phyloP scores from a whole-genome alignment of 2,797 vertebrate species.

The Anniella stebbinsi region DNA sequence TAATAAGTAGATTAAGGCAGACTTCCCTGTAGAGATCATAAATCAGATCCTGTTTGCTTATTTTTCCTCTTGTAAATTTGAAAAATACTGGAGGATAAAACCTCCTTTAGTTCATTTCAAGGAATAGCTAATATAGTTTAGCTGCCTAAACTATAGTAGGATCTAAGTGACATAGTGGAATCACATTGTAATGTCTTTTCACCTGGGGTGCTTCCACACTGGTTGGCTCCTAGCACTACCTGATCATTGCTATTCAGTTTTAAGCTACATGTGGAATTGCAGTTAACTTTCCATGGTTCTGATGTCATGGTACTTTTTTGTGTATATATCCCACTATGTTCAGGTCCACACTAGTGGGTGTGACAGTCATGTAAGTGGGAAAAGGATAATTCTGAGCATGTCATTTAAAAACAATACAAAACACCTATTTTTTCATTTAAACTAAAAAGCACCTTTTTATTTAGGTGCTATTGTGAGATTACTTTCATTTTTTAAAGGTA shows the following conservation, averaged over 20 bases:
- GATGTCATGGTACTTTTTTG: neutral
- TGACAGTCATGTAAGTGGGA: neutral
- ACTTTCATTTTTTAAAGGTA: neutral
- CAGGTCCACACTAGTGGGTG: neutral
- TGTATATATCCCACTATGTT: neutral
- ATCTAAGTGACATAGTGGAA: neutral
- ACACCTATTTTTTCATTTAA: neutral
- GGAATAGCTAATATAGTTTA: neutral
- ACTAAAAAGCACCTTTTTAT: neutral
- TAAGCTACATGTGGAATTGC: neutral
- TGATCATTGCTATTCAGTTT: neutral
- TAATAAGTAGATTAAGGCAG: neutral
- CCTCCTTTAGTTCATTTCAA: neutral
- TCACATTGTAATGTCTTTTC: neutral
- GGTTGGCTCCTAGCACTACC: neutral
- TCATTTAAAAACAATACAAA: neutral
- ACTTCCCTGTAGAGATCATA: slow-evolving; percentile 10
- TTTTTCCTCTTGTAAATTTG: neutral
- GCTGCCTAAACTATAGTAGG: neutral
- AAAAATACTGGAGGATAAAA: neutral
- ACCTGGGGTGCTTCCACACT: neutral
- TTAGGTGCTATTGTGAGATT: neutral
- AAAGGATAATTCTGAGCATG: neutral
- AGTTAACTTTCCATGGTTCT: neutral
- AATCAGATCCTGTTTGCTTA: neutral